Conservation (phyloP, 2,113 vertebrate species). For the Zingel zingel region DNA sequence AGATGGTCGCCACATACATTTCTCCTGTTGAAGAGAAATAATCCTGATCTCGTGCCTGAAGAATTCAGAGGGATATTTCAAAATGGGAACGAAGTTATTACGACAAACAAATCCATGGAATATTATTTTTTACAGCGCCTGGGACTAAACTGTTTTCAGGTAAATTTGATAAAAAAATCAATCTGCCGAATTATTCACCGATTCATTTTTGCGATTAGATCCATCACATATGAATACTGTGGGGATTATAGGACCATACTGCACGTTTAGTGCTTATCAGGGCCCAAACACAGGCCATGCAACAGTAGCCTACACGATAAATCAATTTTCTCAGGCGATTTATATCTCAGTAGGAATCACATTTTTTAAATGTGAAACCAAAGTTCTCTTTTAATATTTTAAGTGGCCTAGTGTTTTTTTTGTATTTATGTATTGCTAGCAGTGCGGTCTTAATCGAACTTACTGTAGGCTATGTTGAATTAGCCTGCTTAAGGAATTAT, state of each 20-base stretch:
- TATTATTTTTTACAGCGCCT: slow-evolving; percentile 37
- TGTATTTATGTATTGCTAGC: not conserved
- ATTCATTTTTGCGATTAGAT: not conserved
- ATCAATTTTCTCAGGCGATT: not conserved
- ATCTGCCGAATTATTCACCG: not conserved
- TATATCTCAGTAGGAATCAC: not conserved
- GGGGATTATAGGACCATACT: not conserved
- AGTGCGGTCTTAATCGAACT: not conserved
- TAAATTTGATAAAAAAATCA: slow-evolving; percentile 36
- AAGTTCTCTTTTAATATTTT: not conserved
- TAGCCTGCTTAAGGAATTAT: not conserved
- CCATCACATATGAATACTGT: not conserved
- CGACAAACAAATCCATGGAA: slow-evolving; percentile 42
- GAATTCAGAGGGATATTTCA: slow-evolving; percentile 28
- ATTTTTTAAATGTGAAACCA: not conserved
- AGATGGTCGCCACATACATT: not conserved
- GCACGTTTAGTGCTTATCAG: not conserved
- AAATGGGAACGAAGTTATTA: slow-evolving; percentile 64
- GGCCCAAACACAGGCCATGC: not conserved
- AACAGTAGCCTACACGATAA: not conserved
- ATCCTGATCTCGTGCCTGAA: not conserved
- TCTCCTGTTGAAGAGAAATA: slow-evolving; percentile 1
- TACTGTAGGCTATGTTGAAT: not conserved
- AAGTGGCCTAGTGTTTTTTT: not conserved
- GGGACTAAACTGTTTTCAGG: slow-evolving; percentile 54